Evolutionary conservation across 1,140 invertebrate species (phyloP), one percentile per base, ranked within the genome.

Genomic region (Micrasema longulum): DNA sequence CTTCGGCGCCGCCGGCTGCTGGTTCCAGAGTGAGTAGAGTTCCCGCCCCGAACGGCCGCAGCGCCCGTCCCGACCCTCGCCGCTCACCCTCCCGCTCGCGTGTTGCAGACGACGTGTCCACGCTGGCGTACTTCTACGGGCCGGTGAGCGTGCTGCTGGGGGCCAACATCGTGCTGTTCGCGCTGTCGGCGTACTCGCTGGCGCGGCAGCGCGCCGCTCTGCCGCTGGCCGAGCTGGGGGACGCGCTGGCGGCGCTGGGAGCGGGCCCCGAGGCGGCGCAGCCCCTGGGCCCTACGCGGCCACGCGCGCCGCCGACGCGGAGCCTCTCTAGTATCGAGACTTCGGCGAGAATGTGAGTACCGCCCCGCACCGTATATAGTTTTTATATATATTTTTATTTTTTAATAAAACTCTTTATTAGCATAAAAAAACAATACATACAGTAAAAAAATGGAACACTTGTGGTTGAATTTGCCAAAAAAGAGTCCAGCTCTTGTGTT

Each of bases 21-120:
- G 85, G 85, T 87, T 87, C 65, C 77, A 82, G 55, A 80, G 87
- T 88, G 76, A 85, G 85, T 83, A 22, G 31, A 3, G 11, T 10
- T 6, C 11, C n/a, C n/a, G n/a, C n/a, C n/a, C n/a, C n/a, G n/a
- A n/a, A n/a, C n/a, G n/a, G n/a, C n/a, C n/a, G n/a, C n/a, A n/a
- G n/a, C n/a, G n/a, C n/a, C n/a, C n/a, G n/a, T n/a, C n/a, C n/a
- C n/a, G n/a, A n/a, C 10, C 14, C 18, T 6, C 45, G 11, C 22
- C 2, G 69, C 18, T 20, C n/a, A 16, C 22, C 1, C 2, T 50
- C 10, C 18, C 11, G 47, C 11, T 50, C 11, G 22, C 22, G 7
- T 12, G 23, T 31, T 57, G n/a, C n/a, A 62, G 57, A 35, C 1
- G 43, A 63, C 14, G 26, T 35, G 18, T 63, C 60, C 22, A 63